Percentiles rank a stretch among this genome's conserved stretches.
Evolutionary conservation across 1,140 invertebrate species (phyloP).

Genomic region (Caligus rogercresseyi): DNA sequence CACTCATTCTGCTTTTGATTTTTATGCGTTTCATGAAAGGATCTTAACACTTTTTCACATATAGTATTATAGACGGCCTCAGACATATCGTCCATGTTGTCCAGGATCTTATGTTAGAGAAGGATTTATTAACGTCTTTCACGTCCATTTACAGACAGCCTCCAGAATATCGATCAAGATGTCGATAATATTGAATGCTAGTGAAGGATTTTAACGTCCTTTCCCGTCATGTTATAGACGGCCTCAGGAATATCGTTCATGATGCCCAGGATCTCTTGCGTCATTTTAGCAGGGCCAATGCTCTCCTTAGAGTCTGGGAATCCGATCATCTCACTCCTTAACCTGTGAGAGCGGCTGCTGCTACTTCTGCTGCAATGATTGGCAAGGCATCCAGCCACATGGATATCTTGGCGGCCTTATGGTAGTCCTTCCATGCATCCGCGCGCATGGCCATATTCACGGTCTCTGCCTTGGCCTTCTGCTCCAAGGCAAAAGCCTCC

Average conservation of each 20-base stretch:
- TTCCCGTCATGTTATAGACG: constrained; percentile 67
- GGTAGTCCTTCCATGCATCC: constrained; percentile 84
- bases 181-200: too few species aligned
- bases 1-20: too few species aligned
- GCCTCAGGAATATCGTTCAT: constrained; percentile 73
- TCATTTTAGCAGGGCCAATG: constrained; percentile 75
- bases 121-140: too few species aligned
- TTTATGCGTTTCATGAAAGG: too few species aligned
- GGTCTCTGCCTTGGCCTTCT: constrained; percentile 51
- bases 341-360: constrained; percentile 77
- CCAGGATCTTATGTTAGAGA: too few species aligned
- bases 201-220: neutral
- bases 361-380: constrained; percentile 83
- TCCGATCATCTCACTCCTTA: constrained; percentile 80
- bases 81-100: too few species aligned
- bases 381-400: constrained; percentile 88
- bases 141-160: too few species aligned
- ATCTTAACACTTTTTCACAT: too few species aligned
- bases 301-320: constrained; percentile 56
- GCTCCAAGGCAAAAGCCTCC: constrained; percentile 77
- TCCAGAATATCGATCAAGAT: too few species aligned
- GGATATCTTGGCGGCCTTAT: constrained; percentile 85
- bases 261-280: constrained; percentile 75
- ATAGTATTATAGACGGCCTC: too few species aligned
- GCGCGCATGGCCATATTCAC: constrained; percentile 91